Percentiles rank a stretch among this genome's conserved stretches.
These are phyloP conservation scores for Montipora foliosa DNA, from an alignment of 64 coral and sea anemone genomes.

Conservation along the genomic window DNA sequence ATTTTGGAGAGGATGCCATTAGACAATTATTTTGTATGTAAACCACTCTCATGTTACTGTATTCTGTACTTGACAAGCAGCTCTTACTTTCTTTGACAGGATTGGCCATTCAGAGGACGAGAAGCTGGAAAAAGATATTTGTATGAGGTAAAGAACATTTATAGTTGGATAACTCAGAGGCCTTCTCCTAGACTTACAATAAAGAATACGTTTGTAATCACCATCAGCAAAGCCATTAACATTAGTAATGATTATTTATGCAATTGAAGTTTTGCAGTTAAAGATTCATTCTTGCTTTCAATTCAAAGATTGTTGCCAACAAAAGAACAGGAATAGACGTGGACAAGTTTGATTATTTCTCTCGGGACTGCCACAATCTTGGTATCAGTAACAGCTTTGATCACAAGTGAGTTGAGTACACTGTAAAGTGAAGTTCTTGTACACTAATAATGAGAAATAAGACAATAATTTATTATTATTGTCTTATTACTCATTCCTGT, in stretches of 20 bases:
- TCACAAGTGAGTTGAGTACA: constrained; percentile 71
- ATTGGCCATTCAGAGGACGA: constrained; percentile 86
- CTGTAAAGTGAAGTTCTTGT: not conserved
- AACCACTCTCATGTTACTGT: too few species aligned
- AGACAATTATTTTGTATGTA: too few species aligned
- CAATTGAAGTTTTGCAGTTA: too few species aligned
- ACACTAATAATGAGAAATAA: too few species aligned
- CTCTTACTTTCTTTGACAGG: not conserved
- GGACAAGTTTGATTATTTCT: constrained; percentile 98
- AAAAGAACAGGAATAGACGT: constrained; percentile 98
- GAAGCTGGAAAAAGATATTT: constrained; percentile 78
- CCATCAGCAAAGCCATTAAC: too few species aligned
- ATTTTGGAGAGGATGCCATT: too few species aligned
- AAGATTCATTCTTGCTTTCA: not conserved
- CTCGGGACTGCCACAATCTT: constrained; percentile 90
- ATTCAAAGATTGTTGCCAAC: constrained; percentile 95
- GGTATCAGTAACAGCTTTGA: constrained; percentile 93
- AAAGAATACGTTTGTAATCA: too few species aligned
- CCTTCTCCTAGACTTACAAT: too few species aligned
- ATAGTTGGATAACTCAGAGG: not conserved
- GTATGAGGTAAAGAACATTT: constrained; percentile 66
- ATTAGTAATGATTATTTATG: too few species aligned
- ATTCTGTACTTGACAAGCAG: too few species aligned
- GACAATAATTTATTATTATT: too few species aligned
- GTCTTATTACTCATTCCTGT: too few species aligned